Conservation (phyloP, 2,797 vertebrate species). For the Gastrophryne carolinensis region DNA sequence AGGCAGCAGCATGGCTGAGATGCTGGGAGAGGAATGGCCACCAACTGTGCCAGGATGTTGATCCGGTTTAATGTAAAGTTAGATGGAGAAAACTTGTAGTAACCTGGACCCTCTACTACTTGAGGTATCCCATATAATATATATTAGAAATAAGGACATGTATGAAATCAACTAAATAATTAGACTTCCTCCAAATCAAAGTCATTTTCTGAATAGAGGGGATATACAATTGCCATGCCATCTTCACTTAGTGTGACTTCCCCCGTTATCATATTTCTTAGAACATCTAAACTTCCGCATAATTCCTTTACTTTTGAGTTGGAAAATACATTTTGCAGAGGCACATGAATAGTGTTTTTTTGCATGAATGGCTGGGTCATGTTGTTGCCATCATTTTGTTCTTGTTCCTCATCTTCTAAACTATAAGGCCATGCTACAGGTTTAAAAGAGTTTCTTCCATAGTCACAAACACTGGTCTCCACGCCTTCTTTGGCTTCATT, state of each 20-base stretch:
- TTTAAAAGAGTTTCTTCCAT: not conserved
- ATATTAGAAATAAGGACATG: not conserved
- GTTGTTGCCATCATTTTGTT: slow-evolving; percentile 50
- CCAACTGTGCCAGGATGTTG: too few relatives aligned
- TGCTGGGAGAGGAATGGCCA: too few relatives aligned
- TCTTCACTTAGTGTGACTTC: slow-evolving; percentile 71
- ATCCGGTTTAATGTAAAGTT: too few relatives aligned
- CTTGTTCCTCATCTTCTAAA: slow-evolving; percentile 12
- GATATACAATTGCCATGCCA: slow-evolving; percentile 16
- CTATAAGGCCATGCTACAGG: not conserved
- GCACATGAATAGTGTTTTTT: slow-evolving; percentile 69
- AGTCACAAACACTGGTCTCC: not conserved
- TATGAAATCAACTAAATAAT: not conserved
- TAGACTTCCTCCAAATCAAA: not conserved
- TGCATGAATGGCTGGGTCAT: slow-evolving; percentile 57
- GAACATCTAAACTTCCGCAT: slow-evolving; percentile 69
- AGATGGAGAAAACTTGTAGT: too few relatives aligned
- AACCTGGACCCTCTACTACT: too few relatives aligned
- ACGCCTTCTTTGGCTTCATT: not conserved
- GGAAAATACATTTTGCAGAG: slow-evolving; percentile 75
- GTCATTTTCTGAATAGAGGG: not conserved
- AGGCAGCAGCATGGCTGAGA: too few relatives aligned
- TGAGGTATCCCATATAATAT: too few relatives aligned
- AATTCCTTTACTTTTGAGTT: slow-evolving; percentile 72
- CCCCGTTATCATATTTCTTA: slow-evolving; percentile 68